A percentile compares a stretch with the other conserved stretches of the same genome.
Evolutionary conservation across 2,797 vertebrate genomes (phyloP).

Genomic region (Apodemus agrarius): DNA sequence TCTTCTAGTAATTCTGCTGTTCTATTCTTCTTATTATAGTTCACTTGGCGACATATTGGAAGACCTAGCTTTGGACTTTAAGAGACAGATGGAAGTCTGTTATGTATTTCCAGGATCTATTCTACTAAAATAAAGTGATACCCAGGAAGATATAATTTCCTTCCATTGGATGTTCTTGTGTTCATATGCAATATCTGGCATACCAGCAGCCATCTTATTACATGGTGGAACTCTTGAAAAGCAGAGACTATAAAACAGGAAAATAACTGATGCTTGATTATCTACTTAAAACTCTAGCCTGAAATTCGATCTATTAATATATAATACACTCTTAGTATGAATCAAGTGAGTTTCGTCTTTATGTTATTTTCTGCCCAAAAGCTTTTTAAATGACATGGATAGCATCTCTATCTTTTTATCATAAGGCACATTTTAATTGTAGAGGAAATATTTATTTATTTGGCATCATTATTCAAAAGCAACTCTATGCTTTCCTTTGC

Average conservation of each 20-base stretch:
- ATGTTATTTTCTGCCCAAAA: conserved; percentile 11
- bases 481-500: background rate
- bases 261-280: background rate
- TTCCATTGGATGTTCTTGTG: background rate
- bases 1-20: background rate
- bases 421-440: conserved; percentile 7
- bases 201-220: background rate
- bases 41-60: background rate
- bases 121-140: background rate
- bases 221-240: background rate
- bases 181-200: background rate
- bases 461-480: conserved; percentile 16
- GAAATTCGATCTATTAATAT: background rate
- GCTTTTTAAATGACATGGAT: background rate
- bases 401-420: background rate
- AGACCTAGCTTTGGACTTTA: background rate
- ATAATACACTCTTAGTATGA: background rate
- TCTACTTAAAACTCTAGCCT: background rate
- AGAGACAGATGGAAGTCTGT: background rate
- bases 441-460: conserved; percentile 6
- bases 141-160: background rate
- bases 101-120: background rate
- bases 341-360: background rate
- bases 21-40: background rate
- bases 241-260: background rate